Evolutionary conservation across 2,797 vertebrate genomes (phyloP).

Genomic region (Neoniphon sammara): DNA sequence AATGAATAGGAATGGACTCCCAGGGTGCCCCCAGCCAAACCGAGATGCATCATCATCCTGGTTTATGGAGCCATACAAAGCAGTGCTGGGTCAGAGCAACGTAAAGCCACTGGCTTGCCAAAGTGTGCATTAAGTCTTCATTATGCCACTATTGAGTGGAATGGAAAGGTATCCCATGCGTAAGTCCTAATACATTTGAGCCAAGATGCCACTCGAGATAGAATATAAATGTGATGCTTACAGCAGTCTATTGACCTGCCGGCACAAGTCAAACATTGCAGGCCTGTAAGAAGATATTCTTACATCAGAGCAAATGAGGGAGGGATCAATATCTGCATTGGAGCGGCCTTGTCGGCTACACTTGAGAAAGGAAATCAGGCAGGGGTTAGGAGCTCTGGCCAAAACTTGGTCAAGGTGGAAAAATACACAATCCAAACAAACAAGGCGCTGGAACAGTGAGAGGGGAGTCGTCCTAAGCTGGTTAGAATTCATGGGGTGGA

Average conservation of each 20-base stretch:
- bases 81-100: constrained; percentile 40
- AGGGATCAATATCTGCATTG: constrained; percentile 42
- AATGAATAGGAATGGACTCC: constrained; percentile 57
- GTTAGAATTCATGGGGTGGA: neutral
- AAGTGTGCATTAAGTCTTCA: constrained; percentile 72
- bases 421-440: neutral
- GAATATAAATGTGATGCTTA: constrained; percentile 47
- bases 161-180: constrained; percentile 33
- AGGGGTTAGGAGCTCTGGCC: neutral
- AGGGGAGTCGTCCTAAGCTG: neutral
- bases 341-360: constrained; percentile 4
- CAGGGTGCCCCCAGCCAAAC: constrained; percentile 34
- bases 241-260: constrained; percentile 46
- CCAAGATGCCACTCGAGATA: constrained; percentile 18
- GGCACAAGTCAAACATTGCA: constrained; percentile 18
- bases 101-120: constrained; percentile 43
- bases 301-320: constrained; percentile 24
- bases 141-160: constrained; percentile 53
- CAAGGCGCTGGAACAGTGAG: neutral
- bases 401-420: neutral
- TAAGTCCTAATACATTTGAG: constrained; percentile 49
- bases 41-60: constrained; percentile 27
- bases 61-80: constrained; percentile 37
- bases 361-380: neutral
- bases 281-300: constrained; percentile 33